A percentile compares a stretch with the other conserved stretches of the same genome.
Conservation (phyloP, 2,113 vertebrate species). For the Apistogramma diplotaenia region DNA sequence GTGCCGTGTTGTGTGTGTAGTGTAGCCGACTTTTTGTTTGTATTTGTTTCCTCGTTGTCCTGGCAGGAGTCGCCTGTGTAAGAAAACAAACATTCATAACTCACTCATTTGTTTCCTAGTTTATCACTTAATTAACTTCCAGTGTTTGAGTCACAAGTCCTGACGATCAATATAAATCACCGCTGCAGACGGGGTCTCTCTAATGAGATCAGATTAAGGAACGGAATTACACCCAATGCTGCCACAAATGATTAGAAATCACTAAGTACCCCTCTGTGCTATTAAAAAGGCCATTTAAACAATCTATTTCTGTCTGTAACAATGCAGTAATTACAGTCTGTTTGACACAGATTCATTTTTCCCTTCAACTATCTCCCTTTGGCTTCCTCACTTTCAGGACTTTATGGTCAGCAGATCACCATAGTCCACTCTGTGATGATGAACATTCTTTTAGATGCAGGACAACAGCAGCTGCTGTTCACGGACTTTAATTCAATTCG, state of each 20-base stretch:
- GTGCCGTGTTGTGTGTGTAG: not conserved
- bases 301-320: constrained; percentile 46
- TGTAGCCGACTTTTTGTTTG: not conserved
- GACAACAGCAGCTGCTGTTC: not conserved
- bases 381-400: not conserved
- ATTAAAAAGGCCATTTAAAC: constrained; percentile 66
- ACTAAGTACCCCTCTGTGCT: constrained; percentile 53
- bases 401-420: not conserved
- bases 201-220: constrained; percentile 68
- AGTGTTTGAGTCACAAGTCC: constrained; percentile 24
- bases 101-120: constrained; percentile 56
- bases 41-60: not conserved
- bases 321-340: constrained; percentile 37
- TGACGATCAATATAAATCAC: constrained; percentile 63
- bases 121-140: constrained; percentile 67
- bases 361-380: not conserved
- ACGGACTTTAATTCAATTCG: not conserved
- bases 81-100: constrained; percentile 18
- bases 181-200: constrained; percentile 2
- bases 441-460: not conserved
- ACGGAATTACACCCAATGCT: constrained; percentile 50
- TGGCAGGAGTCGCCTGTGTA: not conserved
- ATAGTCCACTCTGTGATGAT: not conserved
- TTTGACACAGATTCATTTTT: not conserved
- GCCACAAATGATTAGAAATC: constrained; percentile 60